Conservation (phyloP, 2,113 vertebrate species). For the Oreochromis tanganicae region DNA sequence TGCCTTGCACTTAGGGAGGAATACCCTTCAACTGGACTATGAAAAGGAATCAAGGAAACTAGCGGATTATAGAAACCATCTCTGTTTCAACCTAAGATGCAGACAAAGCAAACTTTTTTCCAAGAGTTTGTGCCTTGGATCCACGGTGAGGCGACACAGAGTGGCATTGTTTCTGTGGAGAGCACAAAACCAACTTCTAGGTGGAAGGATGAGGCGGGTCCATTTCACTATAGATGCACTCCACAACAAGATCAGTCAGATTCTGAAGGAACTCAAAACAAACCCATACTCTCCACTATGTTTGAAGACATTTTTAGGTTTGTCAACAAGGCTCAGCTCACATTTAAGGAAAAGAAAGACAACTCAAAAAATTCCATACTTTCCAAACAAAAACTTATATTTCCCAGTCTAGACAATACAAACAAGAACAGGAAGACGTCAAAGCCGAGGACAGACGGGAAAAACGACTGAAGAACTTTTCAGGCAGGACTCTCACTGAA, state of each 20-base stretch:
- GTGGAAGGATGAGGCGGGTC: not conserved
- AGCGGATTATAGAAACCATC: not conserved
- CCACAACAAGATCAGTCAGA: not conserved
- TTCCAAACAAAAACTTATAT: not conserved
- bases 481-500: not conserved
- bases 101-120: not conserved
- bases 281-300: not conserved
- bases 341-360: not conserved
- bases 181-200: not conserved
- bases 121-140: not conserved
- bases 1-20: not conserved
- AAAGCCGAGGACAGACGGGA: not conserved
- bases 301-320: not conserved
- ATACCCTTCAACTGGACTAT: not conserved
- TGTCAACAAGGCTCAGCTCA: not conserved
- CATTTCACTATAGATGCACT: not conserved
- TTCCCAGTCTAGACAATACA: not conserved
- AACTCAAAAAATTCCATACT: not conserved
- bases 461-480: accelerated
- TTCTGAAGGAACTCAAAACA: not conserved
- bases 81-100: not conserved
- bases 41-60: not conserved
- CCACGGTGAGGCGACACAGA: not conserved
- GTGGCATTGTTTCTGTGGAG: not conserved
- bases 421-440: not conserved